Percentiles rank a stretch among this genome's conserved stretches.
These are phyloP conservation scores for Gymnorhina tibicen DNA, from an alignment of 2,113 vertebrate species.

Conservation along the genomic window DNA sequence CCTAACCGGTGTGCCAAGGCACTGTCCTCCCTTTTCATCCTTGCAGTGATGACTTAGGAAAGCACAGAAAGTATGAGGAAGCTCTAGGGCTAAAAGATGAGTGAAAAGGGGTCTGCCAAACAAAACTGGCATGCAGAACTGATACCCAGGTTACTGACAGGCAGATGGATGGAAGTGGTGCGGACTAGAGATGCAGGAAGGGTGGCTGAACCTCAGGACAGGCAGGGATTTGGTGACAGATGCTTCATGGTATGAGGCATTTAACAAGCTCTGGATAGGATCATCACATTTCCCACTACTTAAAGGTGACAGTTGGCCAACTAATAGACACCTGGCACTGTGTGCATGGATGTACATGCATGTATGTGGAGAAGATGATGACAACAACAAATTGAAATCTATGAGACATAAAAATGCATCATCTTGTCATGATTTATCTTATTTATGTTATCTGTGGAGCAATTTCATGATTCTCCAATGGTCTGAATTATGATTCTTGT, in stretches of 20 bases:
- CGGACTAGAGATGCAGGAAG: background rate
- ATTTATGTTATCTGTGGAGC: background rate
- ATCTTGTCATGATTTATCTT: background rate
- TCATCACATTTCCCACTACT: background rate
- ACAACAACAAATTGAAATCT: background rate
- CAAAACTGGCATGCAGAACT: background rate
- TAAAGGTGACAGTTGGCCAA: background rate
- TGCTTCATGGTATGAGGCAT: background rate
- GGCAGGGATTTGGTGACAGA: background rate
- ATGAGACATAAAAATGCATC: background rate
- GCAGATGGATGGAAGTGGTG: background rate
- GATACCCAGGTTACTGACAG: background rate
- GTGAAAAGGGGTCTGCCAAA: background rate
- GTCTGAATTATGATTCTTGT: background rate
- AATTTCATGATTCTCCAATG: background rate
- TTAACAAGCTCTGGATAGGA: background rate
- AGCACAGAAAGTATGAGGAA: background rate
- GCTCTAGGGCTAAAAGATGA: background rate
- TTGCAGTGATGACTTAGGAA: background rate
- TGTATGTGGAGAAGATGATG: background rate
- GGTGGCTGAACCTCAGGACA: background rate
- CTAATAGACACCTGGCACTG: background rate
- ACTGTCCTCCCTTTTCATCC: background rate
- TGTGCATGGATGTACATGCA: background rate
- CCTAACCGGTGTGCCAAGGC: background rate